Percentiles rank a stretch among this genome's conserved stretches.
Conservation (phyloP, 2,113 vertebrate species). For the Lagopus leucura region DNA sequence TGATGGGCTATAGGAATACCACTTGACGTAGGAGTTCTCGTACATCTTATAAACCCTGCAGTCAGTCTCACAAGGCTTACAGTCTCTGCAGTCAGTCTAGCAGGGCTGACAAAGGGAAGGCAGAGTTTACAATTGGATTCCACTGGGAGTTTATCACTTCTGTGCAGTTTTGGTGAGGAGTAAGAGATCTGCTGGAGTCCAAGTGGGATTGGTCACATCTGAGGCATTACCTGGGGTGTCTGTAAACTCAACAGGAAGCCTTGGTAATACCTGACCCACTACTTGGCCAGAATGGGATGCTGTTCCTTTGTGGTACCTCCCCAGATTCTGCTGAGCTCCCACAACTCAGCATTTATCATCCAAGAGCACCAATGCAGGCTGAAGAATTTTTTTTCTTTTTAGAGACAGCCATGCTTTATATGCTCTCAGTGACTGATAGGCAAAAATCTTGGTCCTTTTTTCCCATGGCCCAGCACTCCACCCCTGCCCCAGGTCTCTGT, state of each 20-base stretch:
- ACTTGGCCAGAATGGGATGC: not conserved
- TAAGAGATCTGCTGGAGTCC: not conserved
- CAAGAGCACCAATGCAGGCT: not conserved
- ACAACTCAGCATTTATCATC: not conserved
- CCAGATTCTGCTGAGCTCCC: not conserved
- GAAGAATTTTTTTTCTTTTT: not conserved
- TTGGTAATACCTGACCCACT: not conserved
- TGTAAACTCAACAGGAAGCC: not conserved
- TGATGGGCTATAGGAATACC: slow-evolving; percentile 37
- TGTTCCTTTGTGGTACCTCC: not conserved
- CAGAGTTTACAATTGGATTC: slow-evolving; percentile 9
- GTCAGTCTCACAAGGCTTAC: not conserved
- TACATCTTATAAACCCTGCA: slow-evolving; percentile 12
- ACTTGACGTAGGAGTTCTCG: not conserved
- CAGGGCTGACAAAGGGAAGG: not conserved
- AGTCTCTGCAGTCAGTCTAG: slow-evolving; percentile 5
- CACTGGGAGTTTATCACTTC: not conserved
- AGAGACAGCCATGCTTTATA: fast-evolving
- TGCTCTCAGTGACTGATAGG: not conserved
- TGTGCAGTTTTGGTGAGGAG: not conserved
- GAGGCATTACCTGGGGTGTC: not conserved
- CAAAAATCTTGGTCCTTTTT: not conserved
- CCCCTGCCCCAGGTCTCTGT: not conserved
- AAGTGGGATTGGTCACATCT: not conserved
- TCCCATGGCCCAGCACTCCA: not conserved